Evolutionary conservation across 2,113 vertebrate genomes (phyloP), one percentile per base, ranked within the genome.

Genomic region (Coptodon rendalli): DNA sequence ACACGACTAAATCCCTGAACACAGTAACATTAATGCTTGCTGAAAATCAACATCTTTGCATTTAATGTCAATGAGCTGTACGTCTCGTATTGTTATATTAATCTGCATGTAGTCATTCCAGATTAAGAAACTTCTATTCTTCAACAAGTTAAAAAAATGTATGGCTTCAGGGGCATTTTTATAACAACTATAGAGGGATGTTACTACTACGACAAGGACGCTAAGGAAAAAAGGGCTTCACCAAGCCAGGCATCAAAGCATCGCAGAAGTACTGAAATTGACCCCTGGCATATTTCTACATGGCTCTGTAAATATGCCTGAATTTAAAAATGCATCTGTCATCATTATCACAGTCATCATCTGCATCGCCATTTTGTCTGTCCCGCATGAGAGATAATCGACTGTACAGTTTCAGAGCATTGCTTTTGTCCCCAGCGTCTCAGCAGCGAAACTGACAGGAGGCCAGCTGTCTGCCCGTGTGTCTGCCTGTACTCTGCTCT

Each of bases 401-500:
- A 86, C 86, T 84, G 45, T 43, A 24, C 66, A 81, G 87, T 88
- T 88, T 89, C 76, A 71, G 66, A 93, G 88, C 89, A 73, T 90
- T 82, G 78, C 86, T 86, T 94, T 90, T 92, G 82, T 92, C 87
- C 85, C 89, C 73, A 27, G 27, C 85, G 87, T 61, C 54, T 88
- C 88, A 87, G 80, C 66, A 85, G 89, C 61, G 57, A 90, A 87
- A 92, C 79, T 86, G 90, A 93, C 89, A 91, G 89, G 93, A 79
- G 92, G 91, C 90, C 92, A 94, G 94, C 93, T 95, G 94, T 92
- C 94, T 91, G 89, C 89, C 81, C 82, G 81, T 88, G 85, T 92
- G 91, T 93, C 93, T 92, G 91, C 92, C 91, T 89, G 89, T 89
- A 86, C 82, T 80, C 86, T 81, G 27, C 86, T 92, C 92, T 94